Evolutionary conservation across 2,113 vertebrate genomes (phyloP).

Genomic region (Erythrocebus patas): DNA sequence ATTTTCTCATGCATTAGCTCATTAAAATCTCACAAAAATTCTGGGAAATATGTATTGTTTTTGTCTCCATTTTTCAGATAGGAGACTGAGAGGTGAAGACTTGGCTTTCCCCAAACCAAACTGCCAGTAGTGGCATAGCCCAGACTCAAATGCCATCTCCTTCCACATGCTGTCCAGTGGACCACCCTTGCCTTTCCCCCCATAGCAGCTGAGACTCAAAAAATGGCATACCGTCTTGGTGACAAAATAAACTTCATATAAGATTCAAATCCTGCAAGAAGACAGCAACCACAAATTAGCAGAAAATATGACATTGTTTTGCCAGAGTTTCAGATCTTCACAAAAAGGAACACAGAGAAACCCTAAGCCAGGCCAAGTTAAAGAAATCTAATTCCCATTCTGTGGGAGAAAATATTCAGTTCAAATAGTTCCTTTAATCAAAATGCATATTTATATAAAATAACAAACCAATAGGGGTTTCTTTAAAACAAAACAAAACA

Average conservation of each 20-base stretch:
- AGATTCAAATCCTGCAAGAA: background rate
- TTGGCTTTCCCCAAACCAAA: background rate
- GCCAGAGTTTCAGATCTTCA: background rate
- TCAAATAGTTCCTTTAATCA: background rate
- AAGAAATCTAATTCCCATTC: background rate
- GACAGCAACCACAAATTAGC: background rate
- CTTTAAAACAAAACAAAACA: too few relatives aligned
- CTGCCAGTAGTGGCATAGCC: background rate
- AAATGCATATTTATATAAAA: background rate
- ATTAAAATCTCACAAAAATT: background rate
- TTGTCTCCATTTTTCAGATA: background rate
- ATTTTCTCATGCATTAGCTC: background rate
- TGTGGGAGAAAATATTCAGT: background rate
- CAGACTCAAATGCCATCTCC: background rate
- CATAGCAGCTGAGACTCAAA: background rate
- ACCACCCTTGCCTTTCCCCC: too few relatives aligned
- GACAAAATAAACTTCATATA: background rate
- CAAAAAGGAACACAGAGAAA: background rate
- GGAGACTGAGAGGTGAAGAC: background rate
- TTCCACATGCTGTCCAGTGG: background rate
- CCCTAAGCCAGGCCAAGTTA: background rate
- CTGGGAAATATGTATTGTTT: background rate
- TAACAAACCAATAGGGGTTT: background rate
- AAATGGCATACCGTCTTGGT: background rate
- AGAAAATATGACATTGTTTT: background rate